These are phyloP conservation scores for Athripsodes cinereus DNA, from an alignment of 2,888 invertebrate species.

Conservation along the genomic window DNA sequence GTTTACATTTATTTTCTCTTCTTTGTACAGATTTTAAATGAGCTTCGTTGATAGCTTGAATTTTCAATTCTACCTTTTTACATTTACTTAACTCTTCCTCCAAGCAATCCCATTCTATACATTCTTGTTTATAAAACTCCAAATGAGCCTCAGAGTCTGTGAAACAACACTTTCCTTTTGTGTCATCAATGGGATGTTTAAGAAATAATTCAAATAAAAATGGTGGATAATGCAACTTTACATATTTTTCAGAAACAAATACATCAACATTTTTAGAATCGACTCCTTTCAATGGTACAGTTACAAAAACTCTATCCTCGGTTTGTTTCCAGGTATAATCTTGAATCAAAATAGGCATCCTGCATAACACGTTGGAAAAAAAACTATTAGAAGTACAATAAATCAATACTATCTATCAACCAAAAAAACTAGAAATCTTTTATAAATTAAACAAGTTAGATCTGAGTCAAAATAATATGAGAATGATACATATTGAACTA, in stretches of 20 bases:
- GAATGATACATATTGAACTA: too few relatives aligned
- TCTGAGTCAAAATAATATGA: too few relatives aligned
- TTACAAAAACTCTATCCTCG: slow-evolving; percentile 52
- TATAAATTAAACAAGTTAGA: too few relatives aligned
- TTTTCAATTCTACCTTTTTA: slow-evolving; percentile 51
- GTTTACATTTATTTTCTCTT: slow-evolving; percentile 46
- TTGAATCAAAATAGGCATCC: slow-evolving; percentile 69
- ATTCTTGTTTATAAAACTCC: slow-evolving; percentile 57
- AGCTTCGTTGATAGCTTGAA: slow-evolving; percentile 50
- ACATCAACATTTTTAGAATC: slow-evolving; percentile 61
- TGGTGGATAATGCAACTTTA: slow-evolving; percentile 67
- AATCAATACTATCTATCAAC: too few relatives aligned
- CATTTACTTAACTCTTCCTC: slow-evolving; percentile 51
- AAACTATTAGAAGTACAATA: too few relatives aligned
- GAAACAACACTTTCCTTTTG: slow-evolving; percentile 58
- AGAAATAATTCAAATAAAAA: slow-evolving; percentile 72
- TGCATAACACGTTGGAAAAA: too few relatives aligned
- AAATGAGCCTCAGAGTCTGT: slow-evolving; percentile 57
- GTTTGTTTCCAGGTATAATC: slow-evolving; percentile 75
- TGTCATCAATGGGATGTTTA: slow-evolving; percentile 53
- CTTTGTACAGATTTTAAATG: slow-evolving; percentile 51
- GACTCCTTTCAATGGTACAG: slow-evolving; percentile 59
- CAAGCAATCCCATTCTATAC: slow-evolving; percentile 51
- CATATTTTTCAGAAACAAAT: slow-evolving; percentile 60
- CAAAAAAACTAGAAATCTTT: too few relatives aligned